Percentiles rank a stretch among this genome's conserved stretches.
phyloP scores from a whole-genome alignment of 2,797 vertebrate genomes.

The Coregonus suidteri region DNA sequence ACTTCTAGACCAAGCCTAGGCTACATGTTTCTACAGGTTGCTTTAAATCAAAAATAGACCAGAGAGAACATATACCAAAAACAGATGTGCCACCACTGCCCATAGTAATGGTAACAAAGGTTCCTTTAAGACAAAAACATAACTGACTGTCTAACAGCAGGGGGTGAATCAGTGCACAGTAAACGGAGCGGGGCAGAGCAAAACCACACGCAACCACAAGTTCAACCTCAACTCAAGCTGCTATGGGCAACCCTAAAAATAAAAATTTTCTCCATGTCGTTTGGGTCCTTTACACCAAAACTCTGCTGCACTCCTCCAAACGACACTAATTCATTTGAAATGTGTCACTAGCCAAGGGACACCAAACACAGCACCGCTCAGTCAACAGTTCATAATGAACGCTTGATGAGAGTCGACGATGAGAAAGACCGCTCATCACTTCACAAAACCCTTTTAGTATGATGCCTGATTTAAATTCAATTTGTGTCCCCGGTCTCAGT shows the following conservation, averaged over 20 bases:
- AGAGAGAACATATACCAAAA: neutral
- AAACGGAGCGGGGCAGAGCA: conserved; percentile 47
- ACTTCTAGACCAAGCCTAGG: too few species aligned
- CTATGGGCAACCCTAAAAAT: conserved; percentile 32
- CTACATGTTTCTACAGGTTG: neutral
- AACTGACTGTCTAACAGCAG: conserved; percentile 32
- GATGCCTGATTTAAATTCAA: conserved; percentile 54
- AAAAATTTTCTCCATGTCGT: conserved; percentile 15
- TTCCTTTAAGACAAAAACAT: conserved; percentile 15
- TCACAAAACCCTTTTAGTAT: conserved; percentile 41
- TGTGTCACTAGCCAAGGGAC: conserved; percentile 37
- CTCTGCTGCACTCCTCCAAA: neutral
- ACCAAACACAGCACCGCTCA: conserved; percentile 33
- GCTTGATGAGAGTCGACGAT: conserved; percentile 24
- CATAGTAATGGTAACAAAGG: neutral
- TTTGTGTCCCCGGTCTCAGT: conserved; percentile 25
- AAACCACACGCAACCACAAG: conserved; percentile 56
- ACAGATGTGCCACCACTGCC: neutral
- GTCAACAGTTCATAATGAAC: conserved; percentile 32
- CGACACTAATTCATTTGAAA: conserved; percentile 6
- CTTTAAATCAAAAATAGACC: neutral
- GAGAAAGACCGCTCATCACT: conserved; percentile 35
- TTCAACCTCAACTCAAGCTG: conserved; percentile 48
- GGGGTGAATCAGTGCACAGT: conserved; percentile 46
- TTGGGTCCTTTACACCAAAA: neutral